These are phyloP conservation scores for Phaenicophaeus curvirostris DNA, from an alignment of 2,797 vertebrate species.

Conservation along the genomic window DNA sequence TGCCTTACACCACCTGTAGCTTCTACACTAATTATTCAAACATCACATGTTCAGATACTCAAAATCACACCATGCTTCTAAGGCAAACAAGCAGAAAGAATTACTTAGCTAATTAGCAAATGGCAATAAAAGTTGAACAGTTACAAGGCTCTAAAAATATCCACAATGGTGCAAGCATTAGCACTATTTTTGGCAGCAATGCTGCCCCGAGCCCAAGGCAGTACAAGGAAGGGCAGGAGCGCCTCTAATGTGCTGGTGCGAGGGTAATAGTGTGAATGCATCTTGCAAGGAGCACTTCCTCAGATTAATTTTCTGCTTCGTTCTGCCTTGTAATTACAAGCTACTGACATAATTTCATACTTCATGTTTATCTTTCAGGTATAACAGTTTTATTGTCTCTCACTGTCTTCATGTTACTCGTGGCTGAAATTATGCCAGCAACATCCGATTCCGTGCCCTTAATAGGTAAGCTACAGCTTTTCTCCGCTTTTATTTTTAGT, in stretches of 20 bases:
- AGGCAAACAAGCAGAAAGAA: neutral
- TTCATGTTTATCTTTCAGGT: constrained; percentile 78
- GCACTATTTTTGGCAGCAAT: no score
- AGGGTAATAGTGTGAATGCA: neutral
- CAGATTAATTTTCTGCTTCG: neutral
- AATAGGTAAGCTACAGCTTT: constrained; percentile 84
- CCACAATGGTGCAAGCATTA: neutral
- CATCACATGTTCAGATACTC: neutral
- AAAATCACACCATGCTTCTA: neutral
- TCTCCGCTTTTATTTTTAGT: neutral
- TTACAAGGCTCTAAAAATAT: neutral
- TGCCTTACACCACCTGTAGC: neutral
- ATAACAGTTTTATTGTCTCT: constrained; percentile 94
- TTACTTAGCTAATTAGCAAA: neutral
- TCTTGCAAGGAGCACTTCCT: neutral
- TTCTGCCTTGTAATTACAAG: neutral
- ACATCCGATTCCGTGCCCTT: constrained; percentile 95
- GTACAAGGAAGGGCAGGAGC: neutral
- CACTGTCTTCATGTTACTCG: constrained; percentile 94
- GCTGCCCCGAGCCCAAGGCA: neutral
- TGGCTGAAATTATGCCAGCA: constrained; percentile 95
- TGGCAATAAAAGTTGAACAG: neutral
- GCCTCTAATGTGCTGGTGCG: fast-evolving
- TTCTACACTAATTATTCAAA: neutral
- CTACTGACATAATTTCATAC: neutral